These are phyloP conservation scores for Ochlodes sylvanus DNA, from an alignment of 2,888 invertebrate genomes.

Conservation along the genomic window DNA sequence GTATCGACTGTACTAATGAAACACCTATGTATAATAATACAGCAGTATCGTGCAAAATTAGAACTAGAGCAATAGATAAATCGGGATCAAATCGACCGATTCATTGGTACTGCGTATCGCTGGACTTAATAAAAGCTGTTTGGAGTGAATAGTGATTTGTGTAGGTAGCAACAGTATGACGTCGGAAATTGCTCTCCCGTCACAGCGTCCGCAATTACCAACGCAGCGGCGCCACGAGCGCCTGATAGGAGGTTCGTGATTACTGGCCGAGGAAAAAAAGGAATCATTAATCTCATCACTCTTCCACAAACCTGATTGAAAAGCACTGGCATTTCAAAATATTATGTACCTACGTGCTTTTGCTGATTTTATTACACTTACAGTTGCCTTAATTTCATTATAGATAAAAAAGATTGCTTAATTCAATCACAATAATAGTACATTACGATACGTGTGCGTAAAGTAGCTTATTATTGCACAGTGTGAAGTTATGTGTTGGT, in stretches of 20 bases:
- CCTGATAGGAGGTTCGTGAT: conserved; percentile 42
- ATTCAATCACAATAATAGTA: too few species aligned
- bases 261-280: conserved; percentile 46
- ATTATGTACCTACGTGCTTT: too few species aligned
- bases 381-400: too few species aligned
- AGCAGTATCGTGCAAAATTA: too few species aligned
- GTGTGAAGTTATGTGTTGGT: too few species aligned
- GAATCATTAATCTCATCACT: conserved; percentile 42
- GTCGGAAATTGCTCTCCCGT: conserved; percentile 47
- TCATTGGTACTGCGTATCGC: neutral
- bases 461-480: too few species aligned
- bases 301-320: conserved; percentile 23
- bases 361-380: too few species aligned
- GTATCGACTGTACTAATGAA: too few species aligned
- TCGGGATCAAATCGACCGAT: neutral
- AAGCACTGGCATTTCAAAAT: neutral
- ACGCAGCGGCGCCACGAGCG: conserved; percentile 44
- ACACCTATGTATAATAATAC: too few species aligned
- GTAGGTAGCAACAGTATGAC: conserved; percentile 46
- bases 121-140: conserved; percentile 2
- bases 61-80: neutral
- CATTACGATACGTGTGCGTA: too few species aligned
- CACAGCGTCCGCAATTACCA: conserved; percentile 45
- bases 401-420: too few species aligned
- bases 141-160: conserved; percentile 29